Conservation (phyloP, 2,113 vertebrate species). For the Larimichthys polyactis region DNA sequence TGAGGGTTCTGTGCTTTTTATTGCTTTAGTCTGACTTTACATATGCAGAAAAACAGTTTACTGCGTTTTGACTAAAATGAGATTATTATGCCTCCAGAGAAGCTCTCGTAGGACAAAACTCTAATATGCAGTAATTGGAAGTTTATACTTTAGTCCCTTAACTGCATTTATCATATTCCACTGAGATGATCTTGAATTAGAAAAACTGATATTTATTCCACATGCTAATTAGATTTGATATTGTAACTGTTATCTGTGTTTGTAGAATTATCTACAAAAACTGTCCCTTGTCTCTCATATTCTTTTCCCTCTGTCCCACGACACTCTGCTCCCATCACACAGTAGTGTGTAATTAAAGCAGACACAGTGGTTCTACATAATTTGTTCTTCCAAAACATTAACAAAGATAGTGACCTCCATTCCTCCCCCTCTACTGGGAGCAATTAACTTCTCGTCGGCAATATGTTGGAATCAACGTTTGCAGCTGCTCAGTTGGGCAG, state of each 20-base stretch:
- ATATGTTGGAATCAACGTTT: constrained; percentile 32
- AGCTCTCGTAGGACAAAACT: constrained; percentile 9
- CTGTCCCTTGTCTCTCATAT: neutral
- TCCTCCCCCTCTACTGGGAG: constrained; percentile 5
- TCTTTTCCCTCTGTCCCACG: neutral
- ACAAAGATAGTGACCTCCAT: constrained; percentile 37
- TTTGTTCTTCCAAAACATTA: constrained; percentile 52
- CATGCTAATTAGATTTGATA: constrained; percentile 10
- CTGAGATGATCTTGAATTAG: constrained; percentile 10
- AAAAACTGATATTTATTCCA: constrained; percentile 13
- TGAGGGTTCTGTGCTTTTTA: neutral
- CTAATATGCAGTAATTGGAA: constrained; percentile 1
- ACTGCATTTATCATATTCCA: constrained; percentile 4
- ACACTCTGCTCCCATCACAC: constrained; percentile 8
- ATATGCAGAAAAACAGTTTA: neutral
- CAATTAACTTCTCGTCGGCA: constrained; percentile 51
- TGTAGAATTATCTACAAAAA: constrained; percentile 21
- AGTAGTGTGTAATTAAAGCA: constrained; percentile 42
- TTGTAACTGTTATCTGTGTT: constrained; percentile 6
- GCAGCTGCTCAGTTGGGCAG: constrained; percentile 41
- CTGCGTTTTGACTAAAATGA: neutral
- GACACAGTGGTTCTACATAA: constrained; percentile 20
- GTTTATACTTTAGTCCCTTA: constrained; percentile 1
- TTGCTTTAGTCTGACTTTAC: neutral
- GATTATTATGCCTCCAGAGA: constrained; percentile 10